phyloP scores from a whole-genome alignment of 1,140 invertebrate genomes.

The Argopecten irradians region DNA sequence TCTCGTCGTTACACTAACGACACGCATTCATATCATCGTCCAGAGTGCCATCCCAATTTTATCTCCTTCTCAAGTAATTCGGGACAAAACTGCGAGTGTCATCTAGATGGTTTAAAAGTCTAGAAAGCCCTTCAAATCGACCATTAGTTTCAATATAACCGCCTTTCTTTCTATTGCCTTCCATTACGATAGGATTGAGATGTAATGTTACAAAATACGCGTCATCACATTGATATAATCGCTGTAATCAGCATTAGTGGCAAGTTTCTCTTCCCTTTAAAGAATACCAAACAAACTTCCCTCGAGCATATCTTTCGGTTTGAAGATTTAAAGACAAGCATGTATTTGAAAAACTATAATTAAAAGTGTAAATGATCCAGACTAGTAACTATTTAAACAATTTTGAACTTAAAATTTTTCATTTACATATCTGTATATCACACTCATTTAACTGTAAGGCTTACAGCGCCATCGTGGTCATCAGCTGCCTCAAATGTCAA shows the following conservation, averaged over 20 bases:
- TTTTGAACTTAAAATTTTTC: constrained; percentile 13
- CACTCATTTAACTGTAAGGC: not conserved
- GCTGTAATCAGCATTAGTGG: constrained; percentile 15
- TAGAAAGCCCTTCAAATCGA: not conserved
- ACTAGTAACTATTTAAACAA: constrained; percentile 5
- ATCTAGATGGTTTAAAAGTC: not conserved
- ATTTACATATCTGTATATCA: not conserved
- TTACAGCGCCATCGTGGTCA: not conserved
- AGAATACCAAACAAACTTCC: not conserved
- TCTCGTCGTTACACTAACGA: not conserved
- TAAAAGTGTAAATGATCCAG: not conserved
- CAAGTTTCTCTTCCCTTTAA: constrained; percentile 17
- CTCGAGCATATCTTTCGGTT: not conserved
- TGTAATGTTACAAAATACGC: constrained; percentile 9
- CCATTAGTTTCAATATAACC: not conserved
- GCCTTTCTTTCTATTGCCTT: not conserved
- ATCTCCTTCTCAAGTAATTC: not conserved
- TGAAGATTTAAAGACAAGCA: not conserved
- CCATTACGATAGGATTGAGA: not conserved
- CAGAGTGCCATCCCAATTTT: not conserved
- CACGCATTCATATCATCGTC: not conserved
- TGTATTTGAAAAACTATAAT: not conserved
- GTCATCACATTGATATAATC: constrained; percentile 9
- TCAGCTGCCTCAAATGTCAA: not conserved
- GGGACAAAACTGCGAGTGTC: not conserved